Percentiles rank a stretch among this genome's conserved stretches.
Evolutionary conservation across 92 coral and sea anemone species (phyloP).

Genomic region (Epizoanthus ramosus): DNA sequence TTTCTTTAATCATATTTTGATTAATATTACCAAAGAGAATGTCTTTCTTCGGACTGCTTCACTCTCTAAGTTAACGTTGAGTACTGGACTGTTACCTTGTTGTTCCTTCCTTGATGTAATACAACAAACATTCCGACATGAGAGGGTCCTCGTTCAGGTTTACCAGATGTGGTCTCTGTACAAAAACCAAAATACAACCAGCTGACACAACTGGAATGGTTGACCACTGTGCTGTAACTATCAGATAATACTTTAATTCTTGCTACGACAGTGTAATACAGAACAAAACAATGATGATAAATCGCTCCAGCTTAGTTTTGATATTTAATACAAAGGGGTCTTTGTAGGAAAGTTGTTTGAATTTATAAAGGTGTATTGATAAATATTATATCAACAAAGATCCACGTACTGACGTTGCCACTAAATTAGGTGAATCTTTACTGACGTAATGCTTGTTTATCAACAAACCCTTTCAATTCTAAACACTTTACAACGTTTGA

Average conservation of each 20-base stretch:
- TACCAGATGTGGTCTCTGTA: constrained; percentile 90
- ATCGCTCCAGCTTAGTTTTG: neutral
- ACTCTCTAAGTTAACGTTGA: no score
- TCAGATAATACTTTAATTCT: neutral
- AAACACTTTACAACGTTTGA: no score
- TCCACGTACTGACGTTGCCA: neutral
- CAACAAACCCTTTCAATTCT: no score
- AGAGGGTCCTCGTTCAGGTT: constrained; percentile 95
- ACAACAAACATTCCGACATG: constrained; percentile 96
- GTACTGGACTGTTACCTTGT: constrained; percentile 63
- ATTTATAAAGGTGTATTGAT: neutral
- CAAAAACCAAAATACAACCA: neutral
- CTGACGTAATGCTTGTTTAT: no score
- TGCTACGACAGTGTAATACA: no score
- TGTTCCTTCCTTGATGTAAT: constrained; percentile 88
- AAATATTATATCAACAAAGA: neutral
- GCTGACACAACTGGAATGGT: neutral
- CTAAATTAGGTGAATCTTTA: no score
- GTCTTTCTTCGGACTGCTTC: no score
- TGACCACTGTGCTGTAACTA: no score
- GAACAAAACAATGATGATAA: no score
- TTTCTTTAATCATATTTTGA: no score
- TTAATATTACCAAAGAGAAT: no score
- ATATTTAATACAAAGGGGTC: neutral
- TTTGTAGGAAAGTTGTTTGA: neutral